Evolutionary conservation across 2,888 invertebrate species (phyloP).

Genomic region (Diadromus collaris): DNA sequence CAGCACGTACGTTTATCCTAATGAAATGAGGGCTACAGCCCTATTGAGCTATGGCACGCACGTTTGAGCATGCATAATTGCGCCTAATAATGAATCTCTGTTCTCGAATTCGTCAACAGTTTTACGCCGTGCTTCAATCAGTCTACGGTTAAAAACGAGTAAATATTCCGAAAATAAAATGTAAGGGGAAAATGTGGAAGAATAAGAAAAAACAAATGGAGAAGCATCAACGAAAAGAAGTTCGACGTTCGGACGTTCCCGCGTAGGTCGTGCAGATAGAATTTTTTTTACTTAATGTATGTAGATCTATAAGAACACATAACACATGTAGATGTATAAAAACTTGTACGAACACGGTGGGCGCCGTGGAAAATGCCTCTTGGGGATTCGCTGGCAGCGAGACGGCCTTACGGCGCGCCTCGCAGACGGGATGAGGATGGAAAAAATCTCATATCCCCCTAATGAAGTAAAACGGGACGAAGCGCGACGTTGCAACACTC

Average conservation of each 20-base stretch:
- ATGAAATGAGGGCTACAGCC: too few species aligned
- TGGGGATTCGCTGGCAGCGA: constrained; percentile 52
- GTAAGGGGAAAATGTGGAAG: neutral
- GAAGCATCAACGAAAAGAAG: neutral
- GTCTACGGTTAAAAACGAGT: too few species aligned
- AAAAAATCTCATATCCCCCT: constrained; percentile 74
- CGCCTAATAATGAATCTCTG: too few species aligned
- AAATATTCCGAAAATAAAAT: too few species aligned
- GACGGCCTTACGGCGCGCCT: constrained; percentile 59
- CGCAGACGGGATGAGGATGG: constrained; percentile 65
- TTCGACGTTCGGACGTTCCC: constrained; percentile 25
- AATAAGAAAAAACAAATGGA: constrained; percentile 19
- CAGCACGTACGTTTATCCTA: too few species aligned
- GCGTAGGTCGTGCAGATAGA: constrained; percentile 25
- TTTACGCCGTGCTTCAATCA: too few species aligned
- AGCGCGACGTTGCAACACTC: constrained; percentile 42
- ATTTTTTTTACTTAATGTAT: constrained; percentile 28
- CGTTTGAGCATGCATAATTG: too few species aligned
- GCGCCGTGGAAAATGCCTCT: constrained; percentile 36
- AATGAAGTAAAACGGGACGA: constrained; percentile 74
- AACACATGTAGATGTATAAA: constrained; percentile 10
- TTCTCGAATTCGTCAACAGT: too few species aligned
- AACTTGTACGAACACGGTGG: constrained; percentile 17
- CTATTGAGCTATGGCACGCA: too few species aligned
- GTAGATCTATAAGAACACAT: constrained; percentile 1